Conservation (phyloP, 2,888 invertebrate genomes). For the Priocnemis perturbator region DNA sequence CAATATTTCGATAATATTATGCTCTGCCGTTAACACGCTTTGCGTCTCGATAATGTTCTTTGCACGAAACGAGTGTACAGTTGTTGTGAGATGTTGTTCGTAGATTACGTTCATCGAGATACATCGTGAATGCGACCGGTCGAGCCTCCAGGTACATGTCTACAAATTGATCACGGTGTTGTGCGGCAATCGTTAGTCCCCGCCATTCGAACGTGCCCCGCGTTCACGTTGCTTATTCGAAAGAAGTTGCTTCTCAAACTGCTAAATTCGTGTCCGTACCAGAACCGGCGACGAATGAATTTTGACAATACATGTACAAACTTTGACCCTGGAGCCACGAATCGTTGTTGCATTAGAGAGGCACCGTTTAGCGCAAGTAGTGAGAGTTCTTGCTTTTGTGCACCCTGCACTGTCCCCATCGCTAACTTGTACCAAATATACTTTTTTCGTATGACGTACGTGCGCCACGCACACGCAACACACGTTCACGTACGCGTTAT, state of each 20-base stretch:
- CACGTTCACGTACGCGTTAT: constrained; percentile 35
- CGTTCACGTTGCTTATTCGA: too few relatives aligned
- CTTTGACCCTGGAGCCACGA: not conserved
- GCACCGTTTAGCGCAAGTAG: constrained; percentile 49
- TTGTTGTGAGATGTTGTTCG: too few relatives aligned
- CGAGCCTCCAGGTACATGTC: not conserved
- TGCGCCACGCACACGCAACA: constrained; percentile 18
- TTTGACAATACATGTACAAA: constrained; percentile 17
- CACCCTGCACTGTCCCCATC: constrained; percentile 44
- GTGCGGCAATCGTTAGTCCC: not conserved
- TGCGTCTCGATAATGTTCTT: too few relatives aligned
- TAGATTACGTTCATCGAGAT: too few relatives aligned
- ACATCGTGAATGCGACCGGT: too few relatives aligned
- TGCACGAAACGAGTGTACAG: too few relatives aligned
- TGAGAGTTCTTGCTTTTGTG: constrained; percentile 47
- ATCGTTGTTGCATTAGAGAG: constrained; percentile 41
- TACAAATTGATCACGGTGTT: constrained; percentile 3
- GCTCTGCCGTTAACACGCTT: constrained; percentile 16
- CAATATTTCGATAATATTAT: constrained; percentile 30
- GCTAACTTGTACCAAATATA: constrained; percentile 51
- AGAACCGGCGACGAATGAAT: not conserved
- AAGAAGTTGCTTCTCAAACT: too few relatives aligned
- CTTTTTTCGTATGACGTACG: constrained; percentile 16
- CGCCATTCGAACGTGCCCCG: too few relatives aligned
- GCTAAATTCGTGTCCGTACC: not conserved